Percentiles rank a stretch among this genome's conserved stretches.
phyloP scores from a whole-genome alignment of 2,113 vertebrate genomes.

The Microcebus tavaratra region DNA sequence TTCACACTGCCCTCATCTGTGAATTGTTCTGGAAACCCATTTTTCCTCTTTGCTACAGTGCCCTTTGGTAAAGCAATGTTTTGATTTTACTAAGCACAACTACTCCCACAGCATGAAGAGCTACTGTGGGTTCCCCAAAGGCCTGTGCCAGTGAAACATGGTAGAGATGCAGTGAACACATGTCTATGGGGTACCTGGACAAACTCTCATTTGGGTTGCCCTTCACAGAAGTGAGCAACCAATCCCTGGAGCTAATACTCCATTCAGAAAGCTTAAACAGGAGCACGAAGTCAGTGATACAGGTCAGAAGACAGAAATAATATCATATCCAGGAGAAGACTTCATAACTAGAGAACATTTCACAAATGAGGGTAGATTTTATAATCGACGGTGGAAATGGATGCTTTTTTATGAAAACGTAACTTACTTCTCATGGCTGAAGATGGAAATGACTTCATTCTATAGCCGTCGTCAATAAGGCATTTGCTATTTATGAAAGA shows the following conservation, averaged over 20 bases:
- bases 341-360: not conserved
- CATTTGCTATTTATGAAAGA: conserved; percentile 31
- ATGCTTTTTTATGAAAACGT: conserved; percentile 42
- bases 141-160: not conserved
- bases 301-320: not conserved
- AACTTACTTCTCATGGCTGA: conserved; percentile 9
- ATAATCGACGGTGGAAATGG: not conserved
- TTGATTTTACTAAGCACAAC: not conserved
- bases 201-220: not conserved
- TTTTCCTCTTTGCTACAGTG: not conserved
- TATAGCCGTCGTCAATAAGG: not conserved
- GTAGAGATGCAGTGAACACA: not conserved
- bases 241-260: not conserved
- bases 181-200: no score
- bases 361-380: not conserved
- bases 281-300: not conserved
- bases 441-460: not conserved
- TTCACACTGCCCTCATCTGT: not conserved
- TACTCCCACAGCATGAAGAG: not conserved
- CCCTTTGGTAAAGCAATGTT: not conserved
- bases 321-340: not conserved
- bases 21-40: conserved; percentile 22
- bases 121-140: not conserved
- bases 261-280: not conserved
- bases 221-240: not conserved